Evolutionary conservation across 2,113 vertebrate species (phyloP).

Genomic region (Opisthocomus hoazin): DNA sequence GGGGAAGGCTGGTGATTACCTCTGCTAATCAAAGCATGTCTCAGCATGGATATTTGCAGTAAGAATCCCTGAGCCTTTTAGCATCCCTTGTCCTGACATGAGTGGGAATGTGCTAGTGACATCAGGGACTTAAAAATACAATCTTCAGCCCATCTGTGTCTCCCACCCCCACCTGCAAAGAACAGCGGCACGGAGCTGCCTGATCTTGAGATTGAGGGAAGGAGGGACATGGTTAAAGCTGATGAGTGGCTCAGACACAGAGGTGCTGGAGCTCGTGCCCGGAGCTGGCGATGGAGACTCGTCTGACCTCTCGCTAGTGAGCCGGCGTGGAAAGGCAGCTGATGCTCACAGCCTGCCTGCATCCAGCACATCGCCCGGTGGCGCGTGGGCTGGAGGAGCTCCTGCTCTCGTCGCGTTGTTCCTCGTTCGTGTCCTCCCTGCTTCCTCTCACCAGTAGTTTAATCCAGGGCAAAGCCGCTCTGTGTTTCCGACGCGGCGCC

Average conservation of each 20-base stretch:
- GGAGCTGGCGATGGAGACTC: background rate
- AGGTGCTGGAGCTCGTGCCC: background rate
- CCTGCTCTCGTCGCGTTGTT: background rate
- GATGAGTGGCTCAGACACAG: background rate
- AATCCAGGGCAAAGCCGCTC: conserved; percentile 9
- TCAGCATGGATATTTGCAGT: background rate
- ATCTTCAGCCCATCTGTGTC: background rate
- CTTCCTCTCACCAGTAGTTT: background rate
- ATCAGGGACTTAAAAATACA: background rate
- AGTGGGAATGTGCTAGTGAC: background rate
- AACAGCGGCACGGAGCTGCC: background rate
- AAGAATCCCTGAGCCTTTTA: background rate
- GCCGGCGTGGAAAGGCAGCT: background rate
- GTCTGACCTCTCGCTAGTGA: accelerated
- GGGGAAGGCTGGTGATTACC: background rate
- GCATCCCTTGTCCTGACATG: background rate
- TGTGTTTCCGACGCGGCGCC: background rate
- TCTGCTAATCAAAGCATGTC: background rate
- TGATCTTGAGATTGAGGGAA: background rate
- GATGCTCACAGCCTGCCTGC: background rate
- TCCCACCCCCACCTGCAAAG: background rate
- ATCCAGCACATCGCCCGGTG: background rate
- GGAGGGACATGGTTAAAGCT: background rate
- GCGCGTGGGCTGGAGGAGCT: background rate
- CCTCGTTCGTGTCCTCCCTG: background rate